Percentiles rank a stretch among this genome's conserved stretches.
phyloP scores from a whole-genome alignment of 2,797 vertebrate genomes.

The Lithobates pipiens region DNA sequence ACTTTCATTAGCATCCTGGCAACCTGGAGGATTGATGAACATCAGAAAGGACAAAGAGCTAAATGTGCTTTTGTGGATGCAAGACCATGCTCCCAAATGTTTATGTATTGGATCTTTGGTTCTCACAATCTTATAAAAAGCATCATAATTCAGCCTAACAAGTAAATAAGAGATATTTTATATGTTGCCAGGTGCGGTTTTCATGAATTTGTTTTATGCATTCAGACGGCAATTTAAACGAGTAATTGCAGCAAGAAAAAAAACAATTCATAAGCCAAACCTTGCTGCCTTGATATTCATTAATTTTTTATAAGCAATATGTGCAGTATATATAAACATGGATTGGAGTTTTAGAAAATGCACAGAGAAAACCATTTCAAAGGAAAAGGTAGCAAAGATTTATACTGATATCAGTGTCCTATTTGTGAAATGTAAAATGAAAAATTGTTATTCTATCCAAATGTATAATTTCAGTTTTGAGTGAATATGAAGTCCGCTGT shows the following conservation, averaged over 20 bases:
- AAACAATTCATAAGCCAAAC: slow-evolving; percentile 23
- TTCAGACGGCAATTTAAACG: slow-evolving; percentile 7
- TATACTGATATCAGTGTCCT: no score
- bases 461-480: no score
- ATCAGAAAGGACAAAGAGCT: no score
- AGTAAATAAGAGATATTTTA: slow-evolving; percentile 14
- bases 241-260: slow-evolving; percentile 31
- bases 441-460: no score
- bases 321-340: slow-evolving; percentile 20
- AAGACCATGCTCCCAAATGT: no score
- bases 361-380: neutral
- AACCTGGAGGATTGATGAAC: no score
- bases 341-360: neutral
- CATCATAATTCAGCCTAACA: slow-evolving; percentile 18
- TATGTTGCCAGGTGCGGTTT: slow-evolving; percentile 28
- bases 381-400: no score
- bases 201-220: slow-evolving; percentile 29
- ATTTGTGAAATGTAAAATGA: no score
- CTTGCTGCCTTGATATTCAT: slow-evolving; percentile 25
- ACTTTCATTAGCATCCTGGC: no score
- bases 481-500: no score
- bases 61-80: no score
- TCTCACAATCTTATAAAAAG: neutral
- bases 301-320: slow-evolving; percentile 44
- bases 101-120: no score